Evolutionary conservation across 1,140 invertebrate genomes (phyloP).

Genomic region (Cyclina sinensis): DNA sequence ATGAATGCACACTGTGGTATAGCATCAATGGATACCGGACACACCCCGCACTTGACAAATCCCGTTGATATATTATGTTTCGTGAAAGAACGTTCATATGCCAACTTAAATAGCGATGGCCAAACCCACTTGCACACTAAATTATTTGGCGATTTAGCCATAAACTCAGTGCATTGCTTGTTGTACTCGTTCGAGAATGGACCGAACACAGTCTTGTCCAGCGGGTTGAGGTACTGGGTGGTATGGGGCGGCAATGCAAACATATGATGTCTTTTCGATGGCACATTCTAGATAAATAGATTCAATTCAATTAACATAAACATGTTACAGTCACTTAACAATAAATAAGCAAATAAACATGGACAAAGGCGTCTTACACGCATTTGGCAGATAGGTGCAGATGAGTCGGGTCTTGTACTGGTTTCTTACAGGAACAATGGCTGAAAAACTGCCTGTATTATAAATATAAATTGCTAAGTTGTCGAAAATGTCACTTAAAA

Average conservation of each 20-base stretch:
- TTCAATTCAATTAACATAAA: too few relatives aligned
- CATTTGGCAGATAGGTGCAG: too few relatives aligned
- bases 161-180: conserved; percentile 3
- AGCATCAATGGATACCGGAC: not conserved
- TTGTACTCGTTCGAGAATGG: conserved; percentile 25
- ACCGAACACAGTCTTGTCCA: conserved; percentile 49
- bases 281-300: conserved; percentile 67
- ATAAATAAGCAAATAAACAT: too few relatives aligned
- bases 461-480: too few relatives aligned
- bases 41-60: too few relatives aligned
- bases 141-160: not conserved
- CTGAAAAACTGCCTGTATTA: too few relatives aligned
- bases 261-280: conserved; percentile 29
- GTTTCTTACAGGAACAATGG: too few relatives aligned
- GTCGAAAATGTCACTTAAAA: too few relatives aligned
- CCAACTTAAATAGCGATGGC: not conserved
- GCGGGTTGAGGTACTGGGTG: conserved; percentile 54
- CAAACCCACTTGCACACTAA: conserved; percentile 5
- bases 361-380: too few relatives aligned
- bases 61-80: not conserved
- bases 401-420: too few relatives aligned
- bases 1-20: not conserved
- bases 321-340: too few relatives aligned
- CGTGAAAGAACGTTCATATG: conserved; percentile 14
- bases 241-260: conserved; percentile 32